Evolutionary conservation across 2,113 vertebrate genomes (phyloP), one percentile per base, ranked within the genome.

Genomic region (Mastomys natalensis): DNA sequence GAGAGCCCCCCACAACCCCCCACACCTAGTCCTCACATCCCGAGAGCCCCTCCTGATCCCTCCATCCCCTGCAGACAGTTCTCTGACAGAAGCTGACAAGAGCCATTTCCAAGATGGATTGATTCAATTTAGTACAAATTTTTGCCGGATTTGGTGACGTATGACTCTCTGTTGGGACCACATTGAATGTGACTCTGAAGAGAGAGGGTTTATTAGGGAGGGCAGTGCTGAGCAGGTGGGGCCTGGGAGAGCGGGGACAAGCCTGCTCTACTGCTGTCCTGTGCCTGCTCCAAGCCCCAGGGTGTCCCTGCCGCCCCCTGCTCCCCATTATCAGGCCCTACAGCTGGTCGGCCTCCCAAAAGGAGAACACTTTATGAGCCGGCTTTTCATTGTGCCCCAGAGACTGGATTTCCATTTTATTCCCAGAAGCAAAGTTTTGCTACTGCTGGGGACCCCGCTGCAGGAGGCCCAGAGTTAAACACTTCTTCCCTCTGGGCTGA

Each of bases 71-170:
- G 98, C 98, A 98, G 98, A 98, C 98, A 97, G 98, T 96, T 98
- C 98, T 98, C 98, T 98, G 98, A 98, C 98, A 98, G 98, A 45
- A 98, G 97, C 98, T 99, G 99, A 99, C 98, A 99, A 98, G 98
- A 99, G 98, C 98, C 99, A 99, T 99, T 99, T 99, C 98, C 98
- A 99, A 99, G 99, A 99, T 99, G 99, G 99, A 99, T 99, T 99
- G 99, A 99, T 99, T 99, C 99, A 99, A 99, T 99, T 99, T 99
- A 99, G 98, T 98, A 98, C 98, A 97, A 97, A 98, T 98, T 98
- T 98, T 97, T 98, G 98, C 98, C 60, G 98, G 98, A 98, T 98
- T 98, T 95, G 97, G 98, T 98, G 98, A 98, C 98, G 98, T 98
- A 97, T 93, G 53, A 98, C 98, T 98, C 98, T 98, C 98, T 98